Base-by-base conservation (phyloP, 1,140 invertebrate species). In the Leptinotarsa undecemlineata region DNA sequence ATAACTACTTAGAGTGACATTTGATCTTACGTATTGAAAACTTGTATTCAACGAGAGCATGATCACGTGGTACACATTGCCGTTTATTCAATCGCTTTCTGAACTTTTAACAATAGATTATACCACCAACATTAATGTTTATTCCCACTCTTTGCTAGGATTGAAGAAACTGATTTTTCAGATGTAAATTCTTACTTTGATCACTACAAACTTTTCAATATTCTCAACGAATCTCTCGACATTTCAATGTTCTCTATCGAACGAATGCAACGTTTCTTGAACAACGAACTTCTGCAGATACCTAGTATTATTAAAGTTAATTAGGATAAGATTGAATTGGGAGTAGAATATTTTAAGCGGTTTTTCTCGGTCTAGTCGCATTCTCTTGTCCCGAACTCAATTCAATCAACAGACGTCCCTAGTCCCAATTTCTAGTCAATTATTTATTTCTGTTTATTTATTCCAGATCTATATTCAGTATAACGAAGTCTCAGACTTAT, bases 191-290 rank as follows among this genome's bases (percentile, higher is more conserved):
- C 8, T 42, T 42, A 42, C 33, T 11, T 42, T 11, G 8, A 42
- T 11, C 33, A 42, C 8, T 42, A 42, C 33, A 13, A 64, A 64
- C 14, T 33, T 64, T 33, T 64, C 63, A 20, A 64, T 23, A 64
- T 64, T 64, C 20, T 19, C 51, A 57, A 57, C 3, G 0, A 19
- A 17, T 21, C 26, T 64, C 11, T 33, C 14, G 20, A 17, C 79
- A 76, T 80, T 75, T 75, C 75, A 80, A 80, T 64, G 79, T 80
- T 80, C 77, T 69, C 71, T 72, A 72, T 47, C 19, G 26, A 51
- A 51, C 15, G 81, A 87, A 86, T 11, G 86, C 86, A 87, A 87
- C 81, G 87, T 88, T 88, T 88, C 87, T 84, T 81, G 87, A 84
- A 88, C 87, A 88, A 88, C 87, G 87, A 88, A 87, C 78, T 81